Conservation (phyloP, 2,113 vertebrate genomes). For the Pavo muticus region DNA sequence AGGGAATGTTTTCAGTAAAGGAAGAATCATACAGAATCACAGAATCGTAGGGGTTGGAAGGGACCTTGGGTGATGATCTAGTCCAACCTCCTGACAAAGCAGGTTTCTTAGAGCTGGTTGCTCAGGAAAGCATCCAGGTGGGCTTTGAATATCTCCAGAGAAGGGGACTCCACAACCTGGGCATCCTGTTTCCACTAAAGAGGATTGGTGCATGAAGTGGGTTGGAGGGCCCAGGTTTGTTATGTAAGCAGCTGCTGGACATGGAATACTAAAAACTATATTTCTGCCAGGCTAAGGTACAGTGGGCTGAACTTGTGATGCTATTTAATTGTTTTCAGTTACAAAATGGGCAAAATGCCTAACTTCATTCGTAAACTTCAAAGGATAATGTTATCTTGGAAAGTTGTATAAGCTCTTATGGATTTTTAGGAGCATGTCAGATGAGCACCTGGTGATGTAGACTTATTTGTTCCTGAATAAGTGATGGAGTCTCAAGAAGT, state of each 20-base stretch:
- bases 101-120: not conserved
- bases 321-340: not conserved
- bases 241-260: not conserved
- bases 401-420: not conserved
- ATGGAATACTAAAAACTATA: not conserved
- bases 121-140: not conserved
- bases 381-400: not conserved
- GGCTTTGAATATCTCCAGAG: not conserved
- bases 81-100: not conserved
- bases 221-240: fast-evolving
- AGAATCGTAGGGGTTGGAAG: not conserved
- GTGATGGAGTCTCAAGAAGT: not conserved
- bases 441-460: not conserved
- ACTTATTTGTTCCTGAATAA: not conserved
- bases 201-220: too few species aligned
- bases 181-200: not conserved
- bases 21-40: not conserved
- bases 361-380: not conserved
- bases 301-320: not conserved
- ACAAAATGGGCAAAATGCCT: not conserved
- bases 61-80: not conserved
- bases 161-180: not conserved
- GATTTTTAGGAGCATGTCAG: not conserved
- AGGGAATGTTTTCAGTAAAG: not conserved
- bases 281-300: not conserved